Conservation (phyloP, 2,113 vertebrate species). For the Catharus bicknelli region DNA sequence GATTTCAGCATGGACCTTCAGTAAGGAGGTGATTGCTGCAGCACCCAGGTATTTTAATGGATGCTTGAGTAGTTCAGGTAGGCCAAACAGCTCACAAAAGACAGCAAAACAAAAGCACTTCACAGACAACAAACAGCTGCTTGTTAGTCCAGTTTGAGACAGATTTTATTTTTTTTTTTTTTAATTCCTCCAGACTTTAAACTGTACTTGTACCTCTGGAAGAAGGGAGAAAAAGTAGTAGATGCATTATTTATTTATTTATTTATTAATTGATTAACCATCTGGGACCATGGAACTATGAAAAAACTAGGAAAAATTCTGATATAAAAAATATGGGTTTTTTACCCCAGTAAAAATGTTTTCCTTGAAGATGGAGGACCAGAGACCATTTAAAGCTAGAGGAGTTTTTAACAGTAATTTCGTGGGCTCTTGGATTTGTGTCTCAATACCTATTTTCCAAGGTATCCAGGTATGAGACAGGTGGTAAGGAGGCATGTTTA, state of each 20-base stretch:
- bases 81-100: not conserved
- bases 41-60: rapidly evolving
- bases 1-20: not conserved
- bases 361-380: not conserved
- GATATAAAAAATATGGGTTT: not conserved
- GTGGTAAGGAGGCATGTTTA: not conserved
- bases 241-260: not conserved
- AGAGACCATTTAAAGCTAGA: not conserved
- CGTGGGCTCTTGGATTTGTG: not conserved
- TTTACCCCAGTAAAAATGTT: not conserved
- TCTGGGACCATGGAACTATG: not conserved
- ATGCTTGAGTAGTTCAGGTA: not conserved
- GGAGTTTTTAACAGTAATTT: not conserved
- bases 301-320: not conserved
- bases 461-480: not conserved
- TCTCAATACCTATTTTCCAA: not conserved
- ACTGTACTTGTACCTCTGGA: not conserved
- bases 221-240: not conserved
- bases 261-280: conserved; percentile 2
- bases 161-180: not conserved
- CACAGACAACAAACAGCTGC: not conserved
- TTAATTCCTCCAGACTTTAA: not conserved
- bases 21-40: not conserved
- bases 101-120: not conserved
- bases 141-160: not conserved